Evolutionary conservation across 1,140 invertebrate genomes (phyloP).

Genomic region (Dendrolimus punctatus): DNA sequence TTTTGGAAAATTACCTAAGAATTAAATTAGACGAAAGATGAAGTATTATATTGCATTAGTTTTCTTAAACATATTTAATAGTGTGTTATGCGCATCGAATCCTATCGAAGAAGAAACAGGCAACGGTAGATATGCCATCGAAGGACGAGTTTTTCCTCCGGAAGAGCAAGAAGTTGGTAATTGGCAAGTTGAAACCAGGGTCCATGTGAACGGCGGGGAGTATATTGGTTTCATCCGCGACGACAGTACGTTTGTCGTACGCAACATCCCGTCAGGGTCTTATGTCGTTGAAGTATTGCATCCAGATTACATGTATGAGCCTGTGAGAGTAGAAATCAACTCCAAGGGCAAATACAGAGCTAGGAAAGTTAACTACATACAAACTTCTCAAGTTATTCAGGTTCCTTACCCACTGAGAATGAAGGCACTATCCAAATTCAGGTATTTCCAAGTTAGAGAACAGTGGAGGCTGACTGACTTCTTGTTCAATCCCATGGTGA

Average conservation of each 20-base stretch:
- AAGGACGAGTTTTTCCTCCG: constrained; percentile 86
- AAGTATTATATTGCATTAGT: constrained; percentile 4
- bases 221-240: constrained; percentile 90
- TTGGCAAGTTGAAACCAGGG: constrained; percentile 85
- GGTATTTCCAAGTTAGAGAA: constrained; percentile 95
- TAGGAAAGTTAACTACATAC: constrained; percentile 94
- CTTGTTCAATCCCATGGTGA: constrained; percentile 96
- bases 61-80: constrained; percentile 8
- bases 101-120: constrained; percentile 72
- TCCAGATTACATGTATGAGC: constrained; percentile 93
- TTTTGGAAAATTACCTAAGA: neutral
- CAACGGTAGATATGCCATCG: constrained; percentile 78
- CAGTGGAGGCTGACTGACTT: constrained; percentile 96
- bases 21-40: constrained; percentile 4
- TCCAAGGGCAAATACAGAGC: constrained; percentile 97
- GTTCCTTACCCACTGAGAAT: constrained; percentile 93
- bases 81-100: constrained; percentile 25
- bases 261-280: constrained; percentile 93
- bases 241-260: constrained; percentile 94
- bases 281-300: constrained; percentile 95
- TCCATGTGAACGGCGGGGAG: constrained; percentile 91
- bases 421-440: constrained; percentile 84
- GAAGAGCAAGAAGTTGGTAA: constrained; percentile 73
- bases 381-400: constrained; percentile 89
- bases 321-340: constrained; percentile 95